Evolutionary conservation across 1,140 invertebrate genomes (phyloP).

Genomic region (Eumaeus atala): DNA sequence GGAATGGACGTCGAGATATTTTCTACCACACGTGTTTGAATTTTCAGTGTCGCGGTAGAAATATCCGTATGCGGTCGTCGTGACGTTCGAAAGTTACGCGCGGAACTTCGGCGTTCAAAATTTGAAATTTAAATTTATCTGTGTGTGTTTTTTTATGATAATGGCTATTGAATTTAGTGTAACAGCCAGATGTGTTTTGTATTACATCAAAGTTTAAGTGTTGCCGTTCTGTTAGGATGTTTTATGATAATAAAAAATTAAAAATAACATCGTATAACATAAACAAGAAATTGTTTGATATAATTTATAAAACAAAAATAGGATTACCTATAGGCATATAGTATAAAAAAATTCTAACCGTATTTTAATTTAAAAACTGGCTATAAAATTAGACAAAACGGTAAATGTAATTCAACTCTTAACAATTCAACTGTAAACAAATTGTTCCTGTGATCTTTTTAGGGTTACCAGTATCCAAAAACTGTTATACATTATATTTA

Average conservation of each 20-base stretch:
- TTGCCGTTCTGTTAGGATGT: slow-evolving; percentile 8
- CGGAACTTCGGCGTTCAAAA: slow-evolving; percentile 35
- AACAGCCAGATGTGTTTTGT: slow-evolving; percentile 25
- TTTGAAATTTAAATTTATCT: slow-evolving; percentile 40
- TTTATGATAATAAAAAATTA: slow-evolving; percentile 1
- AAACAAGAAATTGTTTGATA: too few relatives aligned
- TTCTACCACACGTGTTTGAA: slow-evolving; percentile 51
- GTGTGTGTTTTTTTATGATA: slow-evolving; percentile 32
- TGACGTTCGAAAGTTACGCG: slow-evolving; percentile 27
- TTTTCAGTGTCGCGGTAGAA: slow-evolving; percentile 54
- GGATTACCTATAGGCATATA: too few relatives aligned
- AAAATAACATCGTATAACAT: neutral
- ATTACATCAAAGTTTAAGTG: slow-evolving; percentile 23
- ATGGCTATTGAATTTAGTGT: slow-evolving; percentile 27
- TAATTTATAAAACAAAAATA: too few relatives aligned
- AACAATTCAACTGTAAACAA: too few relatives aligned
- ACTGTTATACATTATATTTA: too few relatives aligned
- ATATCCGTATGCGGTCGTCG: slow-evolving; percentile 34
- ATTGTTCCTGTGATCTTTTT: too few relatives aligned
- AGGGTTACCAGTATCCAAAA: too few relatives aligned
- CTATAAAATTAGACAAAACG: too few relatives aligned
- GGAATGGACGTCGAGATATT: slow-evolving; percentile 26
- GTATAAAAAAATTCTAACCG: too few relatives aligned
- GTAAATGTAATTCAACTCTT: too few relatives aligned
- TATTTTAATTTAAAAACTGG: too few relatives aligned